Evolutionary conservation across 2,113 vertebrate species (phyloP), one percentile per base, ranked within the genome.

Genomic region (Perccottus glenii): DNA sequence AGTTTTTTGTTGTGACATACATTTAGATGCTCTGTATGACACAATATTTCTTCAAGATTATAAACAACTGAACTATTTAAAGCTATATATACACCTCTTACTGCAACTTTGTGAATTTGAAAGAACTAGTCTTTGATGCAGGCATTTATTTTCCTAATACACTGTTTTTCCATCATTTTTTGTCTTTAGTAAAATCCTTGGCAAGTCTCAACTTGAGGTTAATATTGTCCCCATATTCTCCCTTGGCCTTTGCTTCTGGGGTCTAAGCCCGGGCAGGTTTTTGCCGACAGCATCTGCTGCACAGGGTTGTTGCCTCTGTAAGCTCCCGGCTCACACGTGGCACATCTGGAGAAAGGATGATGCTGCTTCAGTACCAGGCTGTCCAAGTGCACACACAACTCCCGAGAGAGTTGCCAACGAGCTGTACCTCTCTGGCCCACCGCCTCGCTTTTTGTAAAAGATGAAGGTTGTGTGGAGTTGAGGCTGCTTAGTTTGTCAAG

Each of bases 291-390:
- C 90, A 90, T 92, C 88, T 92, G 91, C 77, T 82, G 70, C 73
- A 70, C 85, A 73, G 86, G 67, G 73, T 81, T 82, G 19, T 27
- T 27, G 19, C 19, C 19, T 27, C 78, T 81, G 64, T 60, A 65
- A 81, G 77, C 70, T 87, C 71, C 63, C 51, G 45, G 75, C 82
- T 89, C 84, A 88, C 85, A 92, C 88, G 91, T 92, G 92, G 91
- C 91, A 92, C 92, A 93, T 93, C 92, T 93, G 93, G 91, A 84
- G 86, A 87, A 89, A 84, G 88, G 87, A 88, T 91, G 89, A 85
- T 82, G 72, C 57, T 81, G 72, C 61, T 80, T 71, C 77, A 64
- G 75, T 80, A 85, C 82, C 84, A 82, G 68, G 73, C 63, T 76
- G 71, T 77, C 74, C 74, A 70, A 56, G 12, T 47, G 10, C 42